Percentiles rank a stretch among this genome's conserved stretches.
These are phyloP conservation scores for Narcine bancroftii DNA, from an alignment of 2,113 vertebrate genomes.

Conservation along the genomic window DNA sequence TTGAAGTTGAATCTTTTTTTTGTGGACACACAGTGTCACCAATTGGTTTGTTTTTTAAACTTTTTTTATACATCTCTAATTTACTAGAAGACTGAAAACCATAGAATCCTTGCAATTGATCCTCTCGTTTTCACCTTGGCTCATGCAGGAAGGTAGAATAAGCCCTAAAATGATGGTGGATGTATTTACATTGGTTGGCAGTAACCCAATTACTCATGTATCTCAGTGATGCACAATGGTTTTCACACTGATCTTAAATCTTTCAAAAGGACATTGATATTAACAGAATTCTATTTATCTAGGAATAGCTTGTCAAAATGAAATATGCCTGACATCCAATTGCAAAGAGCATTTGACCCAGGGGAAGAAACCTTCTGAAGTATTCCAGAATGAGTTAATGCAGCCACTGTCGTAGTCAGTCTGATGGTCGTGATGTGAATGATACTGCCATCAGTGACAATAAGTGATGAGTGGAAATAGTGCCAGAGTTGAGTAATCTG, in stretches of 20 bases:
- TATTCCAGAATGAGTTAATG: background rate
- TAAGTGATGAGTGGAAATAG: background rate
- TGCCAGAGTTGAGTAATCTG: background rate
- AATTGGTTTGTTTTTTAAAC: background rate
- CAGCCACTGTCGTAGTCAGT: background rate
- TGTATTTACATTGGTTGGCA: background rate
- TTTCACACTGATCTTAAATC: background rate
- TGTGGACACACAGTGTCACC: too few relatives aligned
- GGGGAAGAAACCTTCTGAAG: background rate
- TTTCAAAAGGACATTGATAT: background rate
- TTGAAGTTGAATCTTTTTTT: background rate
- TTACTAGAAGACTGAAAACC: too few relatives aligned
- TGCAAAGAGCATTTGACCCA: background rate
- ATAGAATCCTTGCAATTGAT: too few relatives aligned
- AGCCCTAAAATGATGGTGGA: background rate
- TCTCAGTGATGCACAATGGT: background rate
- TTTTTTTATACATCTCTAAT: background rate
- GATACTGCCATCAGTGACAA: background rate
- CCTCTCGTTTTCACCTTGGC: too few relatives aligned
- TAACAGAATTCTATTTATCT: background rate
- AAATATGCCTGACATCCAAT: background rate
- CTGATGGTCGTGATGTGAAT: background rate
- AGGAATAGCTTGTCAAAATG: background rate
- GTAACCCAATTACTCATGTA: background rate
- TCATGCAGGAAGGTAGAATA: background rate